phyloP scores from a whole-genome alignment of 92 coral and sea anemone genomes.

The Phymanthus crucifer region DNA sequence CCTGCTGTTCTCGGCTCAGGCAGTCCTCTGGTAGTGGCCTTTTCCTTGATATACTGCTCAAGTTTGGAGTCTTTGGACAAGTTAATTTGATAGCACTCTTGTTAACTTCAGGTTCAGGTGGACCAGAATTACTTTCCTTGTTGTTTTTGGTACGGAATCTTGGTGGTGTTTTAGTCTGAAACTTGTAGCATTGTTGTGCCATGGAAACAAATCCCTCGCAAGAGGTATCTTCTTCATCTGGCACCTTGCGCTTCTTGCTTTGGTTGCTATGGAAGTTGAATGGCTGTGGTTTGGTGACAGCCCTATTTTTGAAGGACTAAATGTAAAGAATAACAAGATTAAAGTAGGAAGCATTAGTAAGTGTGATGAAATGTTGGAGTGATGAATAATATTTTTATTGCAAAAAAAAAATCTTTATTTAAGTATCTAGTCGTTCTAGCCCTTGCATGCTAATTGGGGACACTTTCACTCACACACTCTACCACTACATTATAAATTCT shows the following conservation, averaged over 20 bases:
- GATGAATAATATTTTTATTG: too few species aligned
- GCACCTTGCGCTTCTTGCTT: conserved; percentile 71
- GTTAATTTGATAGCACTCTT: conserved; percentile 60
- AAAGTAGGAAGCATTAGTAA: neutral
- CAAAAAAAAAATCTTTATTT: too few species aligned
- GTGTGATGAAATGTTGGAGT: neutral
- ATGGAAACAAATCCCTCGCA: conserved; percentile 76
- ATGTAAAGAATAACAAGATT: neutral
- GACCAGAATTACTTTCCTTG: conserved; percentile 65
- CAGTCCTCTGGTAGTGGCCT: conserved; percentile 70
- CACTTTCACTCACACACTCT: too few species aligned
- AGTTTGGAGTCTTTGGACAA: conserved; percentile 82
- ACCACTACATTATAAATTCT: too few species aligned
- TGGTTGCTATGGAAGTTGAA: conserved; percentile 66
- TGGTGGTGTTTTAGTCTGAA: conserved; percentile 86
- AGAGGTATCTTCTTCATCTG: conserved; percentile 63
- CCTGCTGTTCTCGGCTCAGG: conserved; percentile 79
- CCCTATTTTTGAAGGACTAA: conserved; percentile 82
- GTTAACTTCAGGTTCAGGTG: conserved; percentile 20
- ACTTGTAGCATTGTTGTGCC: conserved; percentile 88
- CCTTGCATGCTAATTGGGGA: too few species aligned
- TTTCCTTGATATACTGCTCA: conserved; percentile 66
- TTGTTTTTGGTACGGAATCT: conserved; percentile 69
- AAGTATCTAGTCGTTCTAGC: too few species aligned
- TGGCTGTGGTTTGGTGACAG: conserved; percentile 83